Conservation (phyloP, 2,888 invertebrate species). For the Flexamia atlantica region DNA sequence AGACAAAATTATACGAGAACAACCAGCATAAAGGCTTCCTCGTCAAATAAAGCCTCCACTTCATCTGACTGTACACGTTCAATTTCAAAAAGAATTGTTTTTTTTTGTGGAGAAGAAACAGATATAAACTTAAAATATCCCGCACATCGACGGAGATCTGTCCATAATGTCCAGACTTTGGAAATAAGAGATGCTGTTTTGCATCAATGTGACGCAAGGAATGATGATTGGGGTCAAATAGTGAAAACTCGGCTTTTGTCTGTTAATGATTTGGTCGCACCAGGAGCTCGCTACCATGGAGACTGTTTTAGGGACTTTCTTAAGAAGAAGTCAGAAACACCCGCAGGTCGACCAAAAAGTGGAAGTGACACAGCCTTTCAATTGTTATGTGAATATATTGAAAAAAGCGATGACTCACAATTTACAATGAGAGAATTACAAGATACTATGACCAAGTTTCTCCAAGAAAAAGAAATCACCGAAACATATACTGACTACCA, state of each 20-base stretch:
- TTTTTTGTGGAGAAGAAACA: too few relatives aligned
- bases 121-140: too few relatives aligned
- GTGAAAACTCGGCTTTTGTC: slow-evolving; percentile 36
- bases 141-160: too few relatives aligned
- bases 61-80: too few relatives aligned
- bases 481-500: background rate
- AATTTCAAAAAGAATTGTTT: too few relatives aligned
- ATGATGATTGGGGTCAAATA: slow-evolving; percentile 54
- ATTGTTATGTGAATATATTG: slow-evolving; percentile 50
- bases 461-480: too few relatives aligned
- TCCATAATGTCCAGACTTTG: too few relatives aligned
- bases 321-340: background rate
- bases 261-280: slow-evolving; percentile 53
- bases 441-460: background rate
- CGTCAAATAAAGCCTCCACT: too few relatives aligned
- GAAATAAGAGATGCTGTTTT: too few relatives aligned
- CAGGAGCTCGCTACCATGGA: slow-evolving; percentile 57
- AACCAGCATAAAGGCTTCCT: too few relatives aligned
- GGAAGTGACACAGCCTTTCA: slow-evolving; percentile 27
- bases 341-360: background rate
- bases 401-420: slow-evolving; percentile 60
- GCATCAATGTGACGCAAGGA: background rate
- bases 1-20: too few relatives aligned
- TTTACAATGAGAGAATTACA: slow-evolving; percentile 57
- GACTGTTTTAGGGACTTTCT: slow-evolving; percentile 50